phyloP scores from a whole-genome alignment of 2,797 vertebrate species.

The Kryptopterus vitreolus region DNA sequence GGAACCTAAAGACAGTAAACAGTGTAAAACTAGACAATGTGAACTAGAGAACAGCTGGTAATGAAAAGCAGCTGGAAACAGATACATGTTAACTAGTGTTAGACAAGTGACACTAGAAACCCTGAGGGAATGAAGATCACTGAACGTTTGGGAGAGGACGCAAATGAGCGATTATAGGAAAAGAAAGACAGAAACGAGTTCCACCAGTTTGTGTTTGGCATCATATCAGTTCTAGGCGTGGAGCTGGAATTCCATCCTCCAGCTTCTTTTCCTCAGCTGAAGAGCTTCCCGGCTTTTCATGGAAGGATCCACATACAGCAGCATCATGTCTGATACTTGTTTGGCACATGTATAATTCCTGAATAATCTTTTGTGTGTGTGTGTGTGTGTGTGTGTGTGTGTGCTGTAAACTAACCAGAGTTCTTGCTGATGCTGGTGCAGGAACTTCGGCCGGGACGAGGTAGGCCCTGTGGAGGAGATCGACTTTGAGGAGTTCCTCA shows the following conservation, averaged over 20 bases:
- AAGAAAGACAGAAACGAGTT: neutral
- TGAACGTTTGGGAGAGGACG: neutral
- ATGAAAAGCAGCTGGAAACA: neutral
- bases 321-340: no score
- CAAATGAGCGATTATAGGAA: neutral
- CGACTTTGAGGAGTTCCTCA: conserved; percentile 89
- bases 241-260: neutral
- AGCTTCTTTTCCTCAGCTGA: neutral
- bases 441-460: conserved; percentile 79
- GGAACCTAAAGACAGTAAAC: neutral
- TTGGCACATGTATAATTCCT: neutral
- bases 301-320: no score
- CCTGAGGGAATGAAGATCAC: neutral
- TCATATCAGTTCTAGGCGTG: neutral
- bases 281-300: no score
- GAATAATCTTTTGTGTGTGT: no score
- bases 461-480: conserved; percentile 75
- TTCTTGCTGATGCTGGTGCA: conserved; percentile 50
- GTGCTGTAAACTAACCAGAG: neutral
- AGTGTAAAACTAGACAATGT: neutral
- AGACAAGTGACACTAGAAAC: neutral
- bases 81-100: neutral
- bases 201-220: neutral
- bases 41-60: neutral
- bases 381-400: no score